Percentiles rank a stretch among this genome's conserved stretches.
Conservation (phyloP, 1,140 invertebrate genomes). For the Gyrodactylus bullatarudis region DNA sequence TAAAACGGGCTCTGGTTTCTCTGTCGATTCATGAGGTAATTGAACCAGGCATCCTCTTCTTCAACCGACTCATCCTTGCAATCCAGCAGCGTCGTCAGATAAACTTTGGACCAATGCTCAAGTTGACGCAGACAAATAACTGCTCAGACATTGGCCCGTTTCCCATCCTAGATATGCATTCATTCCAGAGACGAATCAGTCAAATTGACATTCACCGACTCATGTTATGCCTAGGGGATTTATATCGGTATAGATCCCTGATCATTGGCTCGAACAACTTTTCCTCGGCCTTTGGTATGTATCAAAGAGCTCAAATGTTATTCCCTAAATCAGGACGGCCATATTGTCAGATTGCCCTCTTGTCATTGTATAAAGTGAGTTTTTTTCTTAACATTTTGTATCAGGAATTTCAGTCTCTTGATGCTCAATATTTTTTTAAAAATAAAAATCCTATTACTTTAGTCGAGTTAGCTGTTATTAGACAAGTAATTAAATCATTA, state of each 20-base stretch:
- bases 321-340: constrained; percentile 71
- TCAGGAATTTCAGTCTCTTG: neutral
- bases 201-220: constrained; percentile 49
- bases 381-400: constrained; percentile 7
- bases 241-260: constrained; percentile 52
- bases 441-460: too few species aligned
- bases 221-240: constrained; percentile 52
- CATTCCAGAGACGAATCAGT: constrained; percentile 33
- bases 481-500: too few species aligned
- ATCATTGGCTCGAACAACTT: constrained; percentile 43
- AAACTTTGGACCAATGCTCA: constrained; percentile 34
- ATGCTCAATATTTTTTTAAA: neutral
- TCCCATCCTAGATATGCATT: constrained; percentile 13
- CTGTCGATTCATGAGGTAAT: neutral
- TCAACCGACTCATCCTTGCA: constrained; percentile 25
- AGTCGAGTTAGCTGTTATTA: too few species aligned
- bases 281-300: constrained; percentile 25
- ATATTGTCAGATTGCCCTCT: constrained; percentile 64
- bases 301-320: constrained; percentile 58
- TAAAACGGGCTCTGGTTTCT: neutral
- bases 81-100: constrained; percentile 42
- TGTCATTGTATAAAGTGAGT: constrained; percentile 53
- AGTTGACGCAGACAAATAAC: constrained; percentile 30
- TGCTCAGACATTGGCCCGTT: neutral
- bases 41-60: constrained; percentile 8